phyloP scores from a whole-genome alignment of 2,797 vertebrate species.

The Silurus lanzhouensis region DNA sequence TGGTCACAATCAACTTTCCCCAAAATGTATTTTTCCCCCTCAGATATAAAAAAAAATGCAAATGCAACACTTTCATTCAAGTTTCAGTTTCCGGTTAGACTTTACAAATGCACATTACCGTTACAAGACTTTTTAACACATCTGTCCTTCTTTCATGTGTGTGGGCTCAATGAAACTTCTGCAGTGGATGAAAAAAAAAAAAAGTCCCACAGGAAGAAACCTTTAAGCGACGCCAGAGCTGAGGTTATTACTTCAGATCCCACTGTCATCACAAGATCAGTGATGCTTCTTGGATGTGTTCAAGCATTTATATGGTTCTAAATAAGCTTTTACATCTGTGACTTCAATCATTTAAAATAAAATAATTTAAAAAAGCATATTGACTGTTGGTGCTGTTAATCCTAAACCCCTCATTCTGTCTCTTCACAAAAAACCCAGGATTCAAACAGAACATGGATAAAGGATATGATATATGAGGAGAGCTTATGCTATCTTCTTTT shows the following conservation, averaged over 20 bases:
- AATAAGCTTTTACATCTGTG: neutral
- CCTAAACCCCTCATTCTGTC: neutral
- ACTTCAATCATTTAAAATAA: neutral
- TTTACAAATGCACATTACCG: neutral
- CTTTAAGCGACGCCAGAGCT: neutral
- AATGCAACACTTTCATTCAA: neutral
- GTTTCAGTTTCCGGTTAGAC: neutral
- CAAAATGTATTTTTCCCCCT: neutral
- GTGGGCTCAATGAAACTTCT: neutral
- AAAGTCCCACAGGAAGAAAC: neutral
- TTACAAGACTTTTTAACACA: neutral
- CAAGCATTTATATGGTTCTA: neutral
- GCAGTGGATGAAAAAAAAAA: neutral
- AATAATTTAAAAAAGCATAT: neutral
- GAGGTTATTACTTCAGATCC: neutral
- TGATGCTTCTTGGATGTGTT: neutral
- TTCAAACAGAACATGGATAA: constrained; percentile 15
- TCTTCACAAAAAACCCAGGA: neutral
- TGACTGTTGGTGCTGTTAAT: neutral
- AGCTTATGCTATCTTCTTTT: constrained; percentile 6
- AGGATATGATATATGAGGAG: neutral
- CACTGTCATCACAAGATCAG: neutral
- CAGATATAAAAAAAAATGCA: constrained; percentile 1
- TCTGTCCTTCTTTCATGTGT: neutral
- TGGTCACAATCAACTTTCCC: neutral